These are phyloP conservation scores for Peucedramus taeniatus DNA, from an alignment of 2,113 vertebrate species.

Conservation along the genomic window DNA sequence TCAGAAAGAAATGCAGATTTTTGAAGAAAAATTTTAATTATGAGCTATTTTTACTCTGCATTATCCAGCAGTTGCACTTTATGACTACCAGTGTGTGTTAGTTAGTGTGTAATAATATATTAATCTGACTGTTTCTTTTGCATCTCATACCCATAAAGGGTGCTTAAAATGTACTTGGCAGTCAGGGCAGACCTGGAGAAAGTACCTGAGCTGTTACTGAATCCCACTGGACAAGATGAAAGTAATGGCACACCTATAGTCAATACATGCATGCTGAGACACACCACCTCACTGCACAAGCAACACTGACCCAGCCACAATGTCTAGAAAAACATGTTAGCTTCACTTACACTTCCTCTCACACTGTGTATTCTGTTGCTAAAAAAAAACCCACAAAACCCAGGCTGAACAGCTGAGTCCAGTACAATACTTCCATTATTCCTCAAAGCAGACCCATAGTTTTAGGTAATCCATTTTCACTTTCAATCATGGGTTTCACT, in stretches of 20 bases:
- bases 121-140: background rate
- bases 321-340: background rate
- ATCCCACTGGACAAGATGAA: background rate
- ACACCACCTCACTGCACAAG: background rate
- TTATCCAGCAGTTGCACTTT: background rate
- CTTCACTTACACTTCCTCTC: background rate
- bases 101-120: background rate
- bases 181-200: background rate
- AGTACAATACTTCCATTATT: background rate
- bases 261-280: background rate
- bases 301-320: background rate
- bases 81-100: background rate
- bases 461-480: background rate
- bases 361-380: background rate
- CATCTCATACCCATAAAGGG: background rate
- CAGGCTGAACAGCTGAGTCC: background rate
- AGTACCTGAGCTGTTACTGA: background rate
- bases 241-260: background rate
- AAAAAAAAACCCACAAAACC: background rate
- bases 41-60: background rate
- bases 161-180: background rate
- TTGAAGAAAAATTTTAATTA: background rate
- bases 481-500: background rate
- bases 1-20: background rate
- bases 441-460: background rate